Evolutionary conservation across 2,113 vertebrate species (phyloP), one percentile per base, ranked within the genome.

Genomic region (Clarias magur): DNA sequence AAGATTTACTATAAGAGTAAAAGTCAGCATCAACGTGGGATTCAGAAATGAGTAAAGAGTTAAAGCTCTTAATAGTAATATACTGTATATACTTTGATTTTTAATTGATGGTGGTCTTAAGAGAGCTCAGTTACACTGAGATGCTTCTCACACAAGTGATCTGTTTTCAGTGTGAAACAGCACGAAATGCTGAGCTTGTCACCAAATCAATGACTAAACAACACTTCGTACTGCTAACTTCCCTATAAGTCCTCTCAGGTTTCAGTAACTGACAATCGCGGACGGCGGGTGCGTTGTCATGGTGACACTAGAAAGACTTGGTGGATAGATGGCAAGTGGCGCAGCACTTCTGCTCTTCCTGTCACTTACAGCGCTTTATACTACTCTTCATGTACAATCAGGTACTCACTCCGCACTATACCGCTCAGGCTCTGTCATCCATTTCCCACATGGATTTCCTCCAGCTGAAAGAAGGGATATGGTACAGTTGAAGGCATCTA

Each of bases 41-140:
- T 92, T 88, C 30, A 84, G 57, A 72, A 34, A 23, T 76, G 84
- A 90, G 88, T n/a, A n/a, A 85, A 80, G 84, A 89, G 85, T 90
- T 88, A 89, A 70, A 87, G 78, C 34, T 84, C 85, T 65, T 86
- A 85, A 88, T 75, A 9, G 82, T 80, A 85, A 88, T 86, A 88
- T 86, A 85, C 48, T 8, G 48, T 48, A 48, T 7, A 7, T 6
- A 48, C 48, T 5, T 48, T 6, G 42, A 7, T 48, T 48, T 48
- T 48, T 48, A 48, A 48, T 48, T 48, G 48, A 48, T 91, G 88
- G 78, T 87, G 91, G 83, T 84, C 80, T 84, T 82, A 80, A 84
- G 88, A 90, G 90, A 89, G 91, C 89, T 91, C 91, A 76, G 60
- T 75, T 38, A 63, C 12, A n/a, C 30, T 38, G 3, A 34, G 27